phyloP scores from a whole-genome alignment of 2,113 vertebrate species.

The Nematolebias whitei region DNA sequence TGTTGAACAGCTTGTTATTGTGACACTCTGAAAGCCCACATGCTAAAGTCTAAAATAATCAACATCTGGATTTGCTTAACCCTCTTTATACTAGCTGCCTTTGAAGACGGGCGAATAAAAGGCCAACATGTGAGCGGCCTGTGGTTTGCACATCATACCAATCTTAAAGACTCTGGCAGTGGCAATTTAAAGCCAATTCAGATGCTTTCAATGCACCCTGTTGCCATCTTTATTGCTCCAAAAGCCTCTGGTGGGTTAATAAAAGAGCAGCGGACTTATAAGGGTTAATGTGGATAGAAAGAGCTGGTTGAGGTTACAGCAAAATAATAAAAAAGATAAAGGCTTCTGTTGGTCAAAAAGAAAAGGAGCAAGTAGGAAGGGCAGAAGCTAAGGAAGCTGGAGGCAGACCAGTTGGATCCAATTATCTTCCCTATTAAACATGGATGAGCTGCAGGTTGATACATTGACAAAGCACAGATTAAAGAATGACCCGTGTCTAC shows the following conservation, averaged over 20 bases:
- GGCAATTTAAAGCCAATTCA: constrained; percentile 59
- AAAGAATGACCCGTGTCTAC: constrained; percentile 21
- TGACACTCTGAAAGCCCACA: constrained; percentile 57
- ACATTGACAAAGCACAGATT: constrained; percentile 33
- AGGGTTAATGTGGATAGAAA: constrained; percentile 3
- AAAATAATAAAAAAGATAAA: not conserved
- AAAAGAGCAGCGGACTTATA: constrained; percentile 21
- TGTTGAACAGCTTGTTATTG: constrained; percentile 16
- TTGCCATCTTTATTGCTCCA: constrained; percentile 41
- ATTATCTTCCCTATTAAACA: constrained; percentile 52
- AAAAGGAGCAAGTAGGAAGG: not conserved
- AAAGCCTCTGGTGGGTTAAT: constrained; percentile 30
- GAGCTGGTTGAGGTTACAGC: not conserved
- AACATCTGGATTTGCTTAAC: constrained; percentile 77
- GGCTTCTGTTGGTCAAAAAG: constrained; percentile 13
- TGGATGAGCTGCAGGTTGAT: constrained; percentile 42
- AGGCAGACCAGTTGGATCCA: constrained; percentile 43
- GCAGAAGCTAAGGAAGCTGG: not conserved
- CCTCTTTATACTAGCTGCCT: constrained; percentile 61
- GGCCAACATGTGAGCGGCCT: constrained; percentile 66
- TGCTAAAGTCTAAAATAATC: constrained; percentile 54
- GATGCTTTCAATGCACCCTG: constrained; percentile 64
- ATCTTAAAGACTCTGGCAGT: constrained; percentile 35
- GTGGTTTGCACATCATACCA: constrained; percentile 59
- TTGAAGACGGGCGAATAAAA: constrained; percentile 77